Evolutionary conservation across 2,888 invertebrate genomes (phyloP).

Genomic region (Himalopsyche tibetana): DNA sequence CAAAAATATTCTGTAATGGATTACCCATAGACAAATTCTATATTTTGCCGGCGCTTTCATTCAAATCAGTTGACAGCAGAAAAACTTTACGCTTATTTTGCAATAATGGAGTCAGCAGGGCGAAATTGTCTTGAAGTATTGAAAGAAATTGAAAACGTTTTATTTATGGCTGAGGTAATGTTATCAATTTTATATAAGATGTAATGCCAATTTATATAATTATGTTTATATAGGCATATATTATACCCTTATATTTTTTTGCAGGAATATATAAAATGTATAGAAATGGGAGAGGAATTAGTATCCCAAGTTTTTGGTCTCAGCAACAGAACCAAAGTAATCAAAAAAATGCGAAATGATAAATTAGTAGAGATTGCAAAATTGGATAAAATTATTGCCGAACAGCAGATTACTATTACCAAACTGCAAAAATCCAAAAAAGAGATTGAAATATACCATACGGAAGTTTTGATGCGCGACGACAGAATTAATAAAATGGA

Average conservation of each 20-base stretch:
- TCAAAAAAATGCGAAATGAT: slow-evolving; percentile 73
- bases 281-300: slow-evolving; percentile 35
- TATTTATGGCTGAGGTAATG: slow-evolving; percentile 52
- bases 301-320: slow-evolving; percentile 41
- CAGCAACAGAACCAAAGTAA: slow-evolving; percentile 70
- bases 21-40: not conserved
- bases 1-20: not conserved
- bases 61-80: not conserved
- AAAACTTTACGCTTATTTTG: not conserved
- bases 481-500: not conserved
- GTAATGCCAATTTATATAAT: not conserved
- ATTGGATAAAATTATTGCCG: slow-evolving; percentile 58
- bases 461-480: slow-evolving; percentile 43
- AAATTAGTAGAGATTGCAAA: slow-evolving; percentile 66
- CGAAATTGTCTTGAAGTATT: slow-evolving; percentile 51
- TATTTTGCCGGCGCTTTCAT: not conserved
- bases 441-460: slow-evolving; percentile 56
- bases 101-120: slow-evolving; percentile 47
- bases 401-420: slow-evolving; percentile 61
- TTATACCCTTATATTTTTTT: slow-evolving; percentile 66
- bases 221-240: not conserved
- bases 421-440: slow-evolving; percentile 58
- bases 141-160: slow-evolving; percentile 52
- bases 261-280: slow-evolving; percentile 67
- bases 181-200: not conserved